Conservation (phyloP, 2,797 vertebrate genomes). For the Acridotheres tristis region DNA sequence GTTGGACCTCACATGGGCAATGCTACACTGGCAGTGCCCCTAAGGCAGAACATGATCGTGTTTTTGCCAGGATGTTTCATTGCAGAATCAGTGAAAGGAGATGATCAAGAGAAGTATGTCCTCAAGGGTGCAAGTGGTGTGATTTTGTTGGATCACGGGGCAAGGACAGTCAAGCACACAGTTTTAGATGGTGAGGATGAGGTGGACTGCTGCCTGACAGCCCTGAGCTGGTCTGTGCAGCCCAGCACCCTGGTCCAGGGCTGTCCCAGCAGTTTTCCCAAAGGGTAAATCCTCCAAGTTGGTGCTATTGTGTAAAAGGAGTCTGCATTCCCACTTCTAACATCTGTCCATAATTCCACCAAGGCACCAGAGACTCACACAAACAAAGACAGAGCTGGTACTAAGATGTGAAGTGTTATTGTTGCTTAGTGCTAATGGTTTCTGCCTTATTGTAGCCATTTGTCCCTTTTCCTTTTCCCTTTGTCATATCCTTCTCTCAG, state of each 20-base stretch:
- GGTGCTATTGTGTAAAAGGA: not conserved
- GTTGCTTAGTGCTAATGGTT: not conserved
- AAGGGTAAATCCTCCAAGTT: not conserved
- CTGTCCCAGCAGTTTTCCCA: not conserved
- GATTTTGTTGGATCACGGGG: not conserved
- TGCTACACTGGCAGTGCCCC: not conserved
- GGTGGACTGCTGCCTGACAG: accelerated
- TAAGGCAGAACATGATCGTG: not conserved
- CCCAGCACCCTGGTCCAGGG: not conserved
- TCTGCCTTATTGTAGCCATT: not conserved
- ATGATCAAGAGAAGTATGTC: not conserved
- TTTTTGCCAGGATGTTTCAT: not conserved
- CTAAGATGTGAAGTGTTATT: not conserved
- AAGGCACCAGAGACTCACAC: not conserved
- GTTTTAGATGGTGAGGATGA: not conserved
- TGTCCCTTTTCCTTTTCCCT: not conserved
- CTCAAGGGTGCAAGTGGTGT: not conserved
- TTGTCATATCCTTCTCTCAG: not conserved
- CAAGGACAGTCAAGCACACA: accelerated
- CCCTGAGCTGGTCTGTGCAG: not conserved
- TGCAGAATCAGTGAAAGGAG: not conserved
- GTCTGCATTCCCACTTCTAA: not conserved
- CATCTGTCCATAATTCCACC: not conserved
- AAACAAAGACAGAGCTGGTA: not conserved
- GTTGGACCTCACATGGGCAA: not conserved